phyloP scores from a whole-genome alignment of 2,888 invertebrate species.

The Agrochola lychnidis region DNA sequence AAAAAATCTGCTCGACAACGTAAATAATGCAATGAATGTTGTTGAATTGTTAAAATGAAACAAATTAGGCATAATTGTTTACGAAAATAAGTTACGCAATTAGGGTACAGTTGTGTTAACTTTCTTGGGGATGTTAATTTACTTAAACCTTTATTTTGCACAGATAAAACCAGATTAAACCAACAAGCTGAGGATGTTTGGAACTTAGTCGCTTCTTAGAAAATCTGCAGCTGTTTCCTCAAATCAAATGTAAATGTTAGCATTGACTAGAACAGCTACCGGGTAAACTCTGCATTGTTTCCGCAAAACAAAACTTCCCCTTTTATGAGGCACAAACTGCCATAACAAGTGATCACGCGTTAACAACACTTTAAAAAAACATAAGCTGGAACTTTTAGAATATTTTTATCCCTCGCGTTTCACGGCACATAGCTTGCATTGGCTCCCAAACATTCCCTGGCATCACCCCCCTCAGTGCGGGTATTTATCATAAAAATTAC shows the following conservation, averaged over 20 bases:
- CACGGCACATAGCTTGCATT: conserved; percentile 43
- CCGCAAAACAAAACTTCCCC: neutral
- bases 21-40: no score
- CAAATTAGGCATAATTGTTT: no score
- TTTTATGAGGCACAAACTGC: conserved; percentile 18
- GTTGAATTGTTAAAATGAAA: no score
- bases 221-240: neutral
- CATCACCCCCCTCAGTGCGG: conserved; percentile 49
- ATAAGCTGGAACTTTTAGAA: conserved; percentile 39
- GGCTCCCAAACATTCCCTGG: conserved; percentile 40
- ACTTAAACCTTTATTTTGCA: neutral
- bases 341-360: conserved; percentile 27
- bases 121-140: neutral
- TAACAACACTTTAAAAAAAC: conserved; percentile 54
- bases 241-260: neutral
- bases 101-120: neutral
- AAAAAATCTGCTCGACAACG: no score
- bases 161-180: neutral
- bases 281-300: neutral
- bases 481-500: conserved; percentile 74
- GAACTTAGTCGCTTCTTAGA: neutral
- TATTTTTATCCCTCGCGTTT: conserved; percentile 42
- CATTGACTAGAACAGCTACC: neutral
- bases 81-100: no score
- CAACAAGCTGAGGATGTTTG: conserved; percentile 4